Base-by-base conservation (phyloP, 2,888 invertebrate genomes). In the Phasia obesa region DNA sequence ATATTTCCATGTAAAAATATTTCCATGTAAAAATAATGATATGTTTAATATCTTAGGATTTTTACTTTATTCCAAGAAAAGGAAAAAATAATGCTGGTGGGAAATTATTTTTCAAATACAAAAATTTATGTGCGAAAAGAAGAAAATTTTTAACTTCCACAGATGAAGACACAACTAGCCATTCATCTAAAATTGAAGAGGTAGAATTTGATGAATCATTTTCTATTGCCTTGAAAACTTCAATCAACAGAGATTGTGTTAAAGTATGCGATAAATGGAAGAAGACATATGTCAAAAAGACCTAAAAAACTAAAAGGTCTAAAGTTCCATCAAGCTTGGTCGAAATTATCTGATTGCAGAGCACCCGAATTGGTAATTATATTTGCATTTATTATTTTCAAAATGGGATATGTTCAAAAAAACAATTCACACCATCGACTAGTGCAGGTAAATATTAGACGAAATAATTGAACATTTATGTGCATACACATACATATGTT, bases 11-110 rank as follows among this genome's bases (percentile, higher is more conserved):
- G 47, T 47, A 27, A 62, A 62, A 5, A 31, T 49, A 49, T 5
- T 35, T 42, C 42, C 15, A n/a, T 42, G 2, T 42, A n/a, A n/a
- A n/a, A n/a, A n/a, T n/a, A n/a, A 42, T 13, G 9, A 38, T 0
- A 59, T 38, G 11, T 59, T 35, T 19, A 59, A 4, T 38, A 38
- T 42, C 25, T 42, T 27, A 59, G 35, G 59, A 47, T 49, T 59
- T 57, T 21, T 59, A 71, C 35, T 31, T n/a, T 35, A 71, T 60
- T 60, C 49, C 51, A 51, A 59, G 71, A 23, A 42, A 38, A 71
- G 59, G 23, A 38, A 60, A 73, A 53, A 51, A 65, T 38, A 51
- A 60, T 60, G 23, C 60, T 23, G 19, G 42, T 25, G 35, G 71
- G 27, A 51, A 60, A 23, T 47, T 70, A 5, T 70, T 21, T 23